Evolutionary conservation across 1,140 invertebrate species (phyloP).

Genomic region (Ceratosolen solmsi): DNA sequence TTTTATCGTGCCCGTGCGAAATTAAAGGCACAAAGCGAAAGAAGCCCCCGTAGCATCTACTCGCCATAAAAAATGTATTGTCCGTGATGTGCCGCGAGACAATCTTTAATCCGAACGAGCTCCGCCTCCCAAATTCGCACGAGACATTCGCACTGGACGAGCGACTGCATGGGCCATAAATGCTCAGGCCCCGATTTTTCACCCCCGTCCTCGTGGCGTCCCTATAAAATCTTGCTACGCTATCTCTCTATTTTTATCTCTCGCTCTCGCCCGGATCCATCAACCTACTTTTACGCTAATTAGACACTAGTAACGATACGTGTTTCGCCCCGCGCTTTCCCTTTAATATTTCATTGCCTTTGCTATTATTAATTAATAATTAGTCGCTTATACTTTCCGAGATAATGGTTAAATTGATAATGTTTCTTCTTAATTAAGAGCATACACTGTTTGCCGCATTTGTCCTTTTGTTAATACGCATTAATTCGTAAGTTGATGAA

Average conservation of each 20-base stretch:
- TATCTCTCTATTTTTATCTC: neutral
- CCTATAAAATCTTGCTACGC: neutral
- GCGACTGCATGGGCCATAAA: neutral
- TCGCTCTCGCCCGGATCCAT: neutral
- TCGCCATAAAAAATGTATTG: too few relatives aligned
- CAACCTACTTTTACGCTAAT: slow-evolving; percentile 7
- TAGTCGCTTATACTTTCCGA: neutral
- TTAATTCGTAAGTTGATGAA: too few relatives aligned
- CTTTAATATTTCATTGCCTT: neutral
- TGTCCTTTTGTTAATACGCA: too few relatives aligned
- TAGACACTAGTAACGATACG: neutral
- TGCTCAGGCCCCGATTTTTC: neutral
- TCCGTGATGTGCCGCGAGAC: too few relatives aligned
- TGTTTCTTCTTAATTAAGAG: neutral
- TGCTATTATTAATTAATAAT: neutral
- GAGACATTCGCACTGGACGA: neutral
- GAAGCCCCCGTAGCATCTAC: too few relatives aligned
- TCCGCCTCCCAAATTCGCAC: too few relatives aligned
- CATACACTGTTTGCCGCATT: neutral
- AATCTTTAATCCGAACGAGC: neutral
- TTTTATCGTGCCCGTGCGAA: too few relatives aligned
- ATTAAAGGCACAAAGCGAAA: too few relatives aligned
- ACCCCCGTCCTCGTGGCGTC: neutral
- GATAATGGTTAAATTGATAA: neutral
- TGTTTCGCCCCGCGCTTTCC: neutral